Evolutionary conservation across 2,888 invertebrate genomes (phyloP).

Genomic region (Macrophya alboannulata): DNA sequence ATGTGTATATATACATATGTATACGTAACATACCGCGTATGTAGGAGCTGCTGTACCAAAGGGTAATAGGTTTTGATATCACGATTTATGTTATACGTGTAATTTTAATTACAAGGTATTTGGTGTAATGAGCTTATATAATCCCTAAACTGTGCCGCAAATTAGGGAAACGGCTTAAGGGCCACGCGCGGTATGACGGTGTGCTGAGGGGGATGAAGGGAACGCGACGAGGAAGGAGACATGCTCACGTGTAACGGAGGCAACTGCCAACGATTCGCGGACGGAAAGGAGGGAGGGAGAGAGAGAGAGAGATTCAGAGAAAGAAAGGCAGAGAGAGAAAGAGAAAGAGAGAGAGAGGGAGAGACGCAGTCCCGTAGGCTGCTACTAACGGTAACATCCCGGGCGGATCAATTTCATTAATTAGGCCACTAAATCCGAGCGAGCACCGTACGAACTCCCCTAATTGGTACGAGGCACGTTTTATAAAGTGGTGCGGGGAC

Average conservation of each 20-base stretch:
- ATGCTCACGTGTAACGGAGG: conserved; percentile 49
- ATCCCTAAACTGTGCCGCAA: conserved; percentile 55
- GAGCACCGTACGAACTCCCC: conserved; percentile 68
- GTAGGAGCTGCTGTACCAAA: conserved; percentile 7
- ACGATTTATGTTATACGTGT: conserved; percentile 52
- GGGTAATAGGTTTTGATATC: conserved; percentile 53
- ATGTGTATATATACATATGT: neutral
- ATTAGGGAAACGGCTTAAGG: conserved; percentile 50
- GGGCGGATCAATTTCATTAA: conserved; percentile 77
- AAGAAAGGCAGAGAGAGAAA: conserved; percentile 25
- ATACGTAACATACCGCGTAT: neutral
- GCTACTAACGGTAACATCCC: conserved; percentile 67
- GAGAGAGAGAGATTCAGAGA: conserved; percentile 33
- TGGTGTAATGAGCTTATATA: conserved; percentile 51
- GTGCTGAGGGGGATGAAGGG: conserved; percentile 36
- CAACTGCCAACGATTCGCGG: conserved; percentile 59
- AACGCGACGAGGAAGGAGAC: conserved; percentile 8
- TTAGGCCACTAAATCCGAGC: conserved; percentile 75
- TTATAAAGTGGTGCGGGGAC: conserved; percentile 66
- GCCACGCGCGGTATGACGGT: conserved; percentile 26
- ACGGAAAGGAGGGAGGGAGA: conserved; percentile 34
- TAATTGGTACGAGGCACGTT: conserved; percentile 74
- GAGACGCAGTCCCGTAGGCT: conserved; percentile 57
- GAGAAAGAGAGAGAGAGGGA: neutral
- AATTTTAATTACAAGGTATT: conserved; percentile 55